phyloP scores from a whole-genome alignment of 2,888 invertebrate species.

The Caenorhabditis auriculariae region DNA sequence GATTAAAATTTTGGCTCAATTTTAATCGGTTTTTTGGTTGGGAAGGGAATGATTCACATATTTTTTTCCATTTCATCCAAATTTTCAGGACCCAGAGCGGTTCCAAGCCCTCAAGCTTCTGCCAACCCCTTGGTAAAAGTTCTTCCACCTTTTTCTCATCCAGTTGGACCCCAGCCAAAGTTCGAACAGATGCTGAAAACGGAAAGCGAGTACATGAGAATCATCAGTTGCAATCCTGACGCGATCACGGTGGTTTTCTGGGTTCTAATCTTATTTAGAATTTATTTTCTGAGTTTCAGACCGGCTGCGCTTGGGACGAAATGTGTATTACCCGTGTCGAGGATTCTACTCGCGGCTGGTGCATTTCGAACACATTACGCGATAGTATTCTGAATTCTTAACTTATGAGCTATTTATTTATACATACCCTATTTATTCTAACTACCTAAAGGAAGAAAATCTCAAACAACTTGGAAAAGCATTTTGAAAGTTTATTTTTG shows the following conservation, averaged over 20 bases:
- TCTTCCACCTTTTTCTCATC: slow-evolving; percentile 6
- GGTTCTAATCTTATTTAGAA: no score
- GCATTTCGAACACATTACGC: slow-evolving; percentile 42
- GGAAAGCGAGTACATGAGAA: slow-evolving; percentile 39
- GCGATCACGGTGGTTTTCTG: slow-evolving; percentile 49
- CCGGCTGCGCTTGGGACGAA: slow-evolving; percentile 47
- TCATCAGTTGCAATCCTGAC: slow-evolving; percentile 50
- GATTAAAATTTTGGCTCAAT: no score
- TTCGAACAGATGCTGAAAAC: slow-evolving; percentile 33
- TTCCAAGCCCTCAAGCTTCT: background rate
- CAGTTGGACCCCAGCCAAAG: slow-evolving; percentile 8
- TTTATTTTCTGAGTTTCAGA: slow-evolving; percentile 18
- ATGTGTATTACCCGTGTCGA: slow-evolving; percentile 45
- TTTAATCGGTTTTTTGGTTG: no score
- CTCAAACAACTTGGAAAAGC: no score
- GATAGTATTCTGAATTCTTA: slow-evolving; percentile 44
- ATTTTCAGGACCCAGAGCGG: slow-evolving; percentile 11
- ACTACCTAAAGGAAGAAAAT: no score
- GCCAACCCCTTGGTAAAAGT: slow-evolving; percentile 5
- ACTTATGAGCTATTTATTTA: background rate
- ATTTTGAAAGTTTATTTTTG: no score
- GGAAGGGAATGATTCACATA: slow-evolving; percentile 1
- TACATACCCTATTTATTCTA: no score
- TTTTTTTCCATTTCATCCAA: background rate
- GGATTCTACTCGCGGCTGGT: slow-evolving; percentile 41